Evolutionary conservation across 2,113 vertebrate genomes (phyloP).

Genomic region (Morone chrysops): DNA sequence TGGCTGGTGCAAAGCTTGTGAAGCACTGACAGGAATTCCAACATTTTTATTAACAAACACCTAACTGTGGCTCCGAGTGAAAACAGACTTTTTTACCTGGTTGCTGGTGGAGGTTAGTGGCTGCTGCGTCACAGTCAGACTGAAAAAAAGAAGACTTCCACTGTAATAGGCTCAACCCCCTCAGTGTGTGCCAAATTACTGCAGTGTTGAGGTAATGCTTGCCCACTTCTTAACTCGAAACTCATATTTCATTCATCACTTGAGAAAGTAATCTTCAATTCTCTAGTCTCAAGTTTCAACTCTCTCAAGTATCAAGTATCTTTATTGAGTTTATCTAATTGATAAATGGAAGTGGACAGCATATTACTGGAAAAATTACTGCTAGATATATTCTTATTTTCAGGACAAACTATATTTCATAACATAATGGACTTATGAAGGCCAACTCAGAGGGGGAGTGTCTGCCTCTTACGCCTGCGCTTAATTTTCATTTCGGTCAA

Average conservation of each 20-base stretch:
- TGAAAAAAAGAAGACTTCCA: background rate
- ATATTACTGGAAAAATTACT: background rate
- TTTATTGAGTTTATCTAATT: background rate
- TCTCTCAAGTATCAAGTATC: background rate
- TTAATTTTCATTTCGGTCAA: no score
- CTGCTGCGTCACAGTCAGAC: background rate
- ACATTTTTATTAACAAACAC: background rate
- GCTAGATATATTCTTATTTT: background rate
- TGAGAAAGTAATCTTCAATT: background rate
- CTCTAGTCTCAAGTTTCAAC: conserved; percentile 5
- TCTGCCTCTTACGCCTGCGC: no score
- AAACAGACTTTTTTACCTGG: background rate
- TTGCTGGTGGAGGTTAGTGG: background rate
- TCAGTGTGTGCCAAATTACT: background rate
- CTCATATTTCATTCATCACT: background rate
- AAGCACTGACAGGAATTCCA: no score
- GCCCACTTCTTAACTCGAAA: background rate
- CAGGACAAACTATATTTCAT: background rate
- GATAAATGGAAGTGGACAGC: background rate
- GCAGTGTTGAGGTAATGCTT: background rate
- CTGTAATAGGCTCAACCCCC: background rate
- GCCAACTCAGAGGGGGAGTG: background rate
- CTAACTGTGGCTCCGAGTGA: background rate
- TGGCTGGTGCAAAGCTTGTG: background rate
- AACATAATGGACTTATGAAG: background rate